Evolutionary conservation across 2,888 invertebrate species (phyloP), one percentile per base, ranked within the genome.

Genomic region (Noctua fimbriata): DNA sequence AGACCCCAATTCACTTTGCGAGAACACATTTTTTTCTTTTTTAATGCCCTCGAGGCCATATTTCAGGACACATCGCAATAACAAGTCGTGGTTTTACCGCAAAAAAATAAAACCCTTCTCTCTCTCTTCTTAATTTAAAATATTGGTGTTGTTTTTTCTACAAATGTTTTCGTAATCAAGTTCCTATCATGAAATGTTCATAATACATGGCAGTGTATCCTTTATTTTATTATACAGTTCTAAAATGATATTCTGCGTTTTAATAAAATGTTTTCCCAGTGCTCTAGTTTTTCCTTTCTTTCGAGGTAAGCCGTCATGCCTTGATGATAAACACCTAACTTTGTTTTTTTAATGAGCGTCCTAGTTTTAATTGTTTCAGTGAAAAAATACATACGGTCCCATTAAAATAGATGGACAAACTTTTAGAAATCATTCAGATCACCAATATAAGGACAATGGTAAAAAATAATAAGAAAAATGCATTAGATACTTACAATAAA

Each of bases 311-410:
- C 28, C 28, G 24, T 63, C n/a, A 65, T 85, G 44, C 69, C n/a
- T 78, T 63, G n/a, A 83, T 55, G 4, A 69, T 55, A 36, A 47
- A 47, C 9, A 63, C 36, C 52, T 18, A 41, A 55, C 44, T 80
- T 44, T 69, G 36, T 55, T 47, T 1, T 78, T 84, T 69, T 69
- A 84, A 78, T 84, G 60, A 78, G 47, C 52, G 84, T n/a, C 47
- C 63, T 10, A 55, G 52, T 76, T 79, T n/a, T 49, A 58, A 14
- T 75, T 82, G 21, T 44, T 78, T 47, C 44, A 1, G 21, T 47
- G 2, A 47, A 47, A 67, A 14, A 6, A 58, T n/a, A 36, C 2
- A 21, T 21, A 36, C 4, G 36, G 36, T 36, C 36, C 36, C 36
- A 4, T 36, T 36, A 36, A 36, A 36, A 36, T 36, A 4, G 36